Percentiles rank a stretch among this genome's conserved stretches.
phyloP scores from a whole-genome alignment of 2,888 invertebrate genomes.

The Athrips mouffetella region DNA sequence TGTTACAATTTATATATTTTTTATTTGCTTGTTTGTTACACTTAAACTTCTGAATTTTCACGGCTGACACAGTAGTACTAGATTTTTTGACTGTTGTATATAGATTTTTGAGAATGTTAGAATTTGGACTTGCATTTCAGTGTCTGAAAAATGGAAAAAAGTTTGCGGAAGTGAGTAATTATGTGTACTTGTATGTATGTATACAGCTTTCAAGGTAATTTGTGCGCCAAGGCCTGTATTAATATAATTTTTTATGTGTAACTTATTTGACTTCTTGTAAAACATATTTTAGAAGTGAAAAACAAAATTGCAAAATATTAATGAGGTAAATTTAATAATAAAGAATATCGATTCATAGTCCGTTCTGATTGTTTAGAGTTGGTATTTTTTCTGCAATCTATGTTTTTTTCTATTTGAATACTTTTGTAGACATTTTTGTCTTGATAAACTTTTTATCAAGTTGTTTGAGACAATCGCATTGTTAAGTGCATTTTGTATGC shows the following conservation, averaged over 20 bases:
- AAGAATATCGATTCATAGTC: too few species aligned
- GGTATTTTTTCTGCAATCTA: too few species aligned
- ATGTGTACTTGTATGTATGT: conserved; percentile 56
- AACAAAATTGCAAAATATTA: too few species aligned
- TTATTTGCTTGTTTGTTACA: neutral
- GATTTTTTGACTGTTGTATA: conserved; percentile 26
- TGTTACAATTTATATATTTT: neutral
- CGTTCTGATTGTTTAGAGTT: too few species aligned
- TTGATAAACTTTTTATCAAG: too few species aligned
- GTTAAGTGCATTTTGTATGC: too few species aligned
- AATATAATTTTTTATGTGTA: neutral
- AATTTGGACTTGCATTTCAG: conserved; percentile 72
- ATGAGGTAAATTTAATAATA: too few species aligned
- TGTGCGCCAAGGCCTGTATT: conserved; percentile 5
- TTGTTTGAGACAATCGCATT: too few species aligned
- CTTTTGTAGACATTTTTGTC: too few species aligned
- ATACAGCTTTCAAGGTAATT: conserved; percentile 39
- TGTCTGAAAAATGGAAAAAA: conserved; percentile 76
- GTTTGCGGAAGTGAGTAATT: conserved; percentile 75
- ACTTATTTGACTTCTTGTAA: too few species aligned
- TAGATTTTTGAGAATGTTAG: conserved; percentile 65
- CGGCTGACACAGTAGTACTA: conserved; percentile 16
- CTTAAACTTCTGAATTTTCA: conserved; percentile 19
- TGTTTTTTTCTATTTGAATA: too few species aligned
- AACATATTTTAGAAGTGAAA: too few species aligned